These are phyloP conservation scores for Rallus limicola DNA, from an alignment of 2,113 vertebrate species.

Conservation along the genomic window DNA sequence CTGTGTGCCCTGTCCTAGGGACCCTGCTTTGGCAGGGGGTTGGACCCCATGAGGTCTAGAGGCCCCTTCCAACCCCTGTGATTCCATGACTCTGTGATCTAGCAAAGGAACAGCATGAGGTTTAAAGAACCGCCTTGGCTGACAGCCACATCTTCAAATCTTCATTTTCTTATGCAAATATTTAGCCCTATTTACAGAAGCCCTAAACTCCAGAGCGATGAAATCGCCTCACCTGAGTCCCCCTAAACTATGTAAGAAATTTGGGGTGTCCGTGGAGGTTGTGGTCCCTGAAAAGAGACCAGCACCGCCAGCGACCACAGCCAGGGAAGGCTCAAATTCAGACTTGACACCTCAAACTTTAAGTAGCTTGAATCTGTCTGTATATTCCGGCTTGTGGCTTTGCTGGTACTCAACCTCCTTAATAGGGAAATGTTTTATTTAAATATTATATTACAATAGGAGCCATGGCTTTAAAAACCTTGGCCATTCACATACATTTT, in stretches of 20 bases:
- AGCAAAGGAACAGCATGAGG: accelerated
- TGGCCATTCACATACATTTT: background rate
- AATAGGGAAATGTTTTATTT: slow-evolving; percentile 19
- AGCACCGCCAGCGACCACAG: accelerated
- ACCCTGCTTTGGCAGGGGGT: too few species aligned
- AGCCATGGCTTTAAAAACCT: background rate
- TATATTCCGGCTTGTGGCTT: background rate
- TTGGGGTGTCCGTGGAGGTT: background rate
- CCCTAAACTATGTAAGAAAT: background rate
- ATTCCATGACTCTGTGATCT: too few species aligned
- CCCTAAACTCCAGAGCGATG: background rate
- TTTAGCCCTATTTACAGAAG: background rate
- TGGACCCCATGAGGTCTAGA: too few species aligned
- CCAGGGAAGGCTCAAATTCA: background rate
- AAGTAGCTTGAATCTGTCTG: background rate
- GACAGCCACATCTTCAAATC: background rate
- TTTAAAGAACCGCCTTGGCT: background rate
- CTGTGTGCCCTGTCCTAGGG: too few species aligned
- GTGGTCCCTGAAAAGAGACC: background rate
- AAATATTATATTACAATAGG: background rate
- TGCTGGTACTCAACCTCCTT: background rate
- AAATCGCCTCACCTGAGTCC: background rate
- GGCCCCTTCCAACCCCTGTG: too few species aligned
- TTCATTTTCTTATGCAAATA: background rate
- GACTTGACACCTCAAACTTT: background rate